Conservation (phyloP, 2,113 vertebrate species). For the Callopanchax toddi region DNA sequence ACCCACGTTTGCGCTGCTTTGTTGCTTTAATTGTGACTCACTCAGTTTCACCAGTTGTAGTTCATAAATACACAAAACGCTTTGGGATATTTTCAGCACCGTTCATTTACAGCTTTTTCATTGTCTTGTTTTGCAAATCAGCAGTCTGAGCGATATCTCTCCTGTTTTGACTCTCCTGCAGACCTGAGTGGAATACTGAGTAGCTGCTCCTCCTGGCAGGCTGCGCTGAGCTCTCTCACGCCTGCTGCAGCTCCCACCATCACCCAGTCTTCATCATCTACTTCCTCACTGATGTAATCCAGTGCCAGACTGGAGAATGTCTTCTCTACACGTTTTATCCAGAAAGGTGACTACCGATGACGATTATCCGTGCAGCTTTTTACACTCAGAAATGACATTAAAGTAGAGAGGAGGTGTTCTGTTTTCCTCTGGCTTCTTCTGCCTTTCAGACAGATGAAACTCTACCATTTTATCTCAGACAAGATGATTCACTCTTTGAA, state of each 20-base stretch:
- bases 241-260: slow-evolving; percentile 38
- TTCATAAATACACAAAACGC: slow-evolving; percentile 12
- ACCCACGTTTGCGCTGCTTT: slow-evolving; percentile 3
- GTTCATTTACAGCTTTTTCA: slow-evolving; percentile 23
- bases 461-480: too few relatives aligned
- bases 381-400: background rate
- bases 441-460: too few relatives aligned
- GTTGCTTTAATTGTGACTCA: background rate
- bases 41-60: background rate
- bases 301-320: slow-evolving; percentile 12
- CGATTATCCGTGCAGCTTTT: slow-evolving; percentile 8
- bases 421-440: too few relatives aligned
- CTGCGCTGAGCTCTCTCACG: slow-evolving; percentile 30
- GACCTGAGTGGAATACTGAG: slow-evolving; percentile 74
- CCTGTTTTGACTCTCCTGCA: slow-evolving; percentile 49
- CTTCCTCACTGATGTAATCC: slow-evolving; percentile 49
- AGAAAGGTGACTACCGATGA: background rate
- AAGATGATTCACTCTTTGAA: too few relatives aligned
- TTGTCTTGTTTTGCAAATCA: slow-evolving; percentile 38
- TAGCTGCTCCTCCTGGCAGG: slow-evolving; percentile 54
- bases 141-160: slow-evolving; percentile 28
- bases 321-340: slow-evolving; percentile 11
- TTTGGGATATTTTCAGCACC: slow-evolving; percentile 18
- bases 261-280: slow-evolving; percentile 39
- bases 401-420: too few relatives aligned